Percentiles rank a stretch among this genome's conserved stretches.
Conservation (phyloP, 2,888 invertebrate genomes). For the Baronia brevicornis region DNA sequence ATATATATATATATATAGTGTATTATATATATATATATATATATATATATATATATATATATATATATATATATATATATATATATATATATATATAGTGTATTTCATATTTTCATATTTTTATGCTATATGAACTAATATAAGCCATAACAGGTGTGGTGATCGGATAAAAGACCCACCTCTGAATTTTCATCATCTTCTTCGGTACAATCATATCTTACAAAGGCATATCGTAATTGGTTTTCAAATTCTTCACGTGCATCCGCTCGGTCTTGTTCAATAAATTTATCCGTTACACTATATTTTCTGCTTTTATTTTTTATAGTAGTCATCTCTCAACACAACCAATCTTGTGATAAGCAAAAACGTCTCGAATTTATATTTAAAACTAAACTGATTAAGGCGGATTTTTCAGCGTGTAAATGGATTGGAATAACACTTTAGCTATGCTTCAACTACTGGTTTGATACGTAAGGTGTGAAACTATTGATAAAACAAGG, state of each 20-base stretch:
- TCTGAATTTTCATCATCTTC: conserved; percentile 58
- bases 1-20: too few species aligned
- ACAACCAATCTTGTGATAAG: background rate
- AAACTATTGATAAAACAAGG: conserved; percentile 65
- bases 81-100: too few species aligned
- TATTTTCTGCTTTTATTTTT: background rate
- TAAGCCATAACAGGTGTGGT: too few species aligned
- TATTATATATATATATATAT: too few species aligned
- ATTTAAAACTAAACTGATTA: too few species aligned
- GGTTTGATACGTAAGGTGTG: conserved; percentile 36
- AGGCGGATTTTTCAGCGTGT: too few species aligned
- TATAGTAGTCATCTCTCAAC: background rate
- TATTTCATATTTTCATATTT: too few species aligned
- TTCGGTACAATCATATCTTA: conserved; percentile 48
- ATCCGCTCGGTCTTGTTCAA: conserved; percentile 46
- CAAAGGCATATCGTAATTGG: conserved; percentile 56
- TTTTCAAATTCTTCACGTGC: conserved; percentile 64
- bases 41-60: too few species aligned
- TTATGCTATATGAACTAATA: too few species aligned
- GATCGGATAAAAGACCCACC: conserved; percentile 42
- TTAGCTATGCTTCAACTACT: conserved; percentile 4
- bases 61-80: too few species aligned
- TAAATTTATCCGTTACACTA: conserved; percentile 30
- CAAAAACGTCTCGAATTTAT: background rate
- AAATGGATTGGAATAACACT: conserved; percentile 1